These are phyloP conservation scores for Spilogale gracilis DNA, from an alignment of 2,113 vertebrate genomes.

Conservation along the genomic window DNA sequence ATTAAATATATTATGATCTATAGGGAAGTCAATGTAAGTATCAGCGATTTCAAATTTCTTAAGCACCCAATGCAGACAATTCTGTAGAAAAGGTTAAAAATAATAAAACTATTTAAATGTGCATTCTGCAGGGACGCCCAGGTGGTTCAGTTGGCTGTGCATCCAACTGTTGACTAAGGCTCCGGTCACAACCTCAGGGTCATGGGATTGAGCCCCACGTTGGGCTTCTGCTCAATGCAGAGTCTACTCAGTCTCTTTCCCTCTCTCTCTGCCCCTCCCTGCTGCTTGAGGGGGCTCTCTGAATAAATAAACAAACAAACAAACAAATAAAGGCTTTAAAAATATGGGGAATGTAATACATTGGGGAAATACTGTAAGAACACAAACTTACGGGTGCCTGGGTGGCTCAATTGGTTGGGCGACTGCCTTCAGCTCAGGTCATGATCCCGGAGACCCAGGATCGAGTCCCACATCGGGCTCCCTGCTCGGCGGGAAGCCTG, in stretches of 20 bases:
- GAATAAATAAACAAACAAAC: neutral
- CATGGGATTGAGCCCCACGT: neutral
- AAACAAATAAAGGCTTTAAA: neutral
- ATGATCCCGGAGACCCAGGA: too few relatives aligned
- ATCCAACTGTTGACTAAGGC: neutral
- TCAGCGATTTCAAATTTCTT: neutral
- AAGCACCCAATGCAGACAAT: neutral
- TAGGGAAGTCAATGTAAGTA: neutral
- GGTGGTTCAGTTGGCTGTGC: neutral
- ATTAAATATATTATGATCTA: neutral
- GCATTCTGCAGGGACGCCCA: neutral
- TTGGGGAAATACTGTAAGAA: too few relatives aligned
- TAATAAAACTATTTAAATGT: conserved; percentile 17
- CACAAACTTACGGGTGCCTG: too few relatives aligned
- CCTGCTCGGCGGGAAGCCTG: too few relatives aligned
- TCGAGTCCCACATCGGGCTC: too few relatives aligned
- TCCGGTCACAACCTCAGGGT: neutral
- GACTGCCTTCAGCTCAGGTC: too few relatives aligned
- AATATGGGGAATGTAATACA: neutral
- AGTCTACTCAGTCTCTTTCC: neutral
- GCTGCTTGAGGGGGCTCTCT: neutral
- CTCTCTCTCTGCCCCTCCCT: neutral
- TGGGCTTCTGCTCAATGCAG: neutral
- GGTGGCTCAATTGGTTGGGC: too few relatives aligned
- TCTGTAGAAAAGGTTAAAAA: neutral